Evolutionary conservation across 2,797 vertebrate species (phyloP).

Genomic region (Centroberyx gerrardi): DNA sequence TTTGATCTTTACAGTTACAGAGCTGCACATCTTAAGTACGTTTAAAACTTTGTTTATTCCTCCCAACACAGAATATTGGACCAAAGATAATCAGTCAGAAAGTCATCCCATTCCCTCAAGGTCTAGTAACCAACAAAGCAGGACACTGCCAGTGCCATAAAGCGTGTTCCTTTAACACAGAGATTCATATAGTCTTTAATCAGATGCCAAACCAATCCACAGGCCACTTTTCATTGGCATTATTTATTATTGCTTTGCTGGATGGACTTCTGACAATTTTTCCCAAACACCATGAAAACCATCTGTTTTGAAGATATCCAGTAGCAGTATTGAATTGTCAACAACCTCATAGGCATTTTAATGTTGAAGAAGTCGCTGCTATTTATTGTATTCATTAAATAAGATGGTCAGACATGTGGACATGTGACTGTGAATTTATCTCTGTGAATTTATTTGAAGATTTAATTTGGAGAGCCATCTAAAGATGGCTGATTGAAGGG

Average conservation of each 20-base stretch:
- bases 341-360: constrained; percentile 36
- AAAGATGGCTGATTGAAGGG: constrained; percentile 69
- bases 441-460: constrained; percentile 38
- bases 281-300: constrained; percentile 57
- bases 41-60: neutral
- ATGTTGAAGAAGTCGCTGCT: constrained; percentile 24
- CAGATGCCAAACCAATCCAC: constrained; percentile 54
- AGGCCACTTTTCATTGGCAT: constrained; percentile 44
- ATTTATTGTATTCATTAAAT: constrained; percentile 44
- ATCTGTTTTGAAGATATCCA: constrained; percentile 49
- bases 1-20: neutral
- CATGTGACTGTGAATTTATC: constrained; percentile 18
- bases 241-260: constrained; percentile 41
- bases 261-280: constrained; percentile 58
- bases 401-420: constrained; percentile 37
- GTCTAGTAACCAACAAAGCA: constrained; percentile 24
- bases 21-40: neutral
- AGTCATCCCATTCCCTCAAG: constrained; percentile 21
- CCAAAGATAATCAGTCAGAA: neutral
- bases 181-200: constrained; percentile 43
- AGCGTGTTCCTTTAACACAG: constrained; percentile 37
- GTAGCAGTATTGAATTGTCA: constrained; percentile 39
- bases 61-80: constrained; percentile 20
- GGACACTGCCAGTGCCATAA: constrained; percentile 14
- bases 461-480: constrained; percentile 58